Percentiles rank a stretch among this genome's conserved stretches.
phyloP scores from a whole-genome alignment of 2,113 vertebrate species.

The Athene cunicularia region DNA sequence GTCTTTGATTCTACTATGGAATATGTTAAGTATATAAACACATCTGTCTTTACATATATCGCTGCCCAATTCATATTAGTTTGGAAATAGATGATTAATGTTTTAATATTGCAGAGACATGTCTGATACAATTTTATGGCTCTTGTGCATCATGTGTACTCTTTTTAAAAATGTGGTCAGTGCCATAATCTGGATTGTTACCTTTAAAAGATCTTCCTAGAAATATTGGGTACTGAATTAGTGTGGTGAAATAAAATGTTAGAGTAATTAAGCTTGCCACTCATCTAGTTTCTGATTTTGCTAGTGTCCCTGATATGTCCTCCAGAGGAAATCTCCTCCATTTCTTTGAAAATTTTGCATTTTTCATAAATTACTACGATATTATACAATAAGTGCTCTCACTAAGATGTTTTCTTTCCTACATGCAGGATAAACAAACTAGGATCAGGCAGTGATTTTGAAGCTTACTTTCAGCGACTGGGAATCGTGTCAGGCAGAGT shows the following conservation, averaged over 20 bases:
- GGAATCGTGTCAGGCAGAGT: constrained; percentile 90
- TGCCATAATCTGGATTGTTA: not conserved
- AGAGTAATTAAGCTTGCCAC: not conserved
- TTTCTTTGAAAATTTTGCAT: not conserved
- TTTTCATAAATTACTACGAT: not conserved
- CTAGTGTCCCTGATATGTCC: not conserved
- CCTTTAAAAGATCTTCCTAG: not conserved
- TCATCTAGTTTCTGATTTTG: not conserved
- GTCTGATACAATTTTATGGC: not conserved
- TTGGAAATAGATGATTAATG: not conserved
- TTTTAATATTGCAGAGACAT: not conserved
- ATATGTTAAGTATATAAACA: not conserved
- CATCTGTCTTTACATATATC: not conserved
- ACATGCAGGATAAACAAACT: constrained; percentile 90
- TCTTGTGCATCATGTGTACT: not conserved
- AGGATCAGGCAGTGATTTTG: constrained; percentile 97
- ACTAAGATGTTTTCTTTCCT: not conserved
- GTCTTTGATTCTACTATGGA: not conserved
- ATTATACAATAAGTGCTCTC: not conserved
- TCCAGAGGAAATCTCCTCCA: not conserved
- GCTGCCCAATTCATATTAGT: not conserved
- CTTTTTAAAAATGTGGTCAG: not conserved
- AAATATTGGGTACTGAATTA: not conserved
- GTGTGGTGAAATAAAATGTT: not conserved
- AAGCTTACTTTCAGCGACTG: constrained; percentile 93